Evolutionary conservation across 2,797 vertebrate species (phyloP).

Genomic region (Gallinago stenura): DNA sequence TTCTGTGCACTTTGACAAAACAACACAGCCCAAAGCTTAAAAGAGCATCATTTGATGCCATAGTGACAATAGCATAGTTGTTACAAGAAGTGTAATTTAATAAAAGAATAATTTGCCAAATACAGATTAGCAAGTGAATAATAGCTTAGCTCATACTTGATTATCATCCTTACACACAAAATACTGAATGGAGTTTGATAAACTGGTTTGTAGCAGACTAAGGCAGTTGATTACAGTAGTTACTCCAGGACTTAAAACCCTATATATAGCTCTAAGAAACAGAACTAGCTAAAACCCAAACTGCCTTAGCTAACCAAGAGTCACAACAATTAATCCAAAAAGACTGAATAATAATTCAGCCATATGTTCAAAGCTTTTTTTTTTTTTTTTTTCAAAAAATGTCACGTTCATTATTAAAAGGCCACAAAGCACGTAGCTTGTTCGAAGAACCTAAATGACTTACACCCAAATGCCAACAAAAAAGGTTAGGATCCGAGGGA

Average conservation of each 20-base stretch:
- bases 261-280: not conserved
- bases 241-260: not conserved
- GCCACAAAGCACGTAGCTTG: not conserved
- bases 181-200: not conserved
- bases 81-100: not conserved
- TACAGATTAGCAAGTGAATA: not conserved
- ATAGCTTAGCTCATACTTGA: not conserved
- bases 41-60: not conserved
- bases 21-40: not conserved
- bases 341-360: not conserved
- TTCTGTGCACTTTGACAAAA: not conserved
- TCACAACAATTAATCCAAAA: not conserved
- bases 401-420: not conserved
- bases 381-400: not conserved
- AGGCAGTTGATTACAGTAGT: not conserved
- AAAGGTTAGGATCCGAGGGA: not conserved
- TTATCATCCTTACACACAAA: not conserved
- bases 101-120: not conserved
- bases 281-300: not conserved
- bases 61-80: not conserved
- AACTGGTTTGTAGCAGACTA: not conserved
- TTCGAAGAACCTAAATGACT: not conserved
- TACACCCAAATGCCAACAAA: not conserved
- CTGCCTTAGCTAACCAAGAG: not conserved
- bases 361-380: not conserved